Percentiles rank a stretch among this genome's conserved stretches.
Conservation (phyloP, 1,140 invertebrate species). For the Venturia canescens region DNA sequence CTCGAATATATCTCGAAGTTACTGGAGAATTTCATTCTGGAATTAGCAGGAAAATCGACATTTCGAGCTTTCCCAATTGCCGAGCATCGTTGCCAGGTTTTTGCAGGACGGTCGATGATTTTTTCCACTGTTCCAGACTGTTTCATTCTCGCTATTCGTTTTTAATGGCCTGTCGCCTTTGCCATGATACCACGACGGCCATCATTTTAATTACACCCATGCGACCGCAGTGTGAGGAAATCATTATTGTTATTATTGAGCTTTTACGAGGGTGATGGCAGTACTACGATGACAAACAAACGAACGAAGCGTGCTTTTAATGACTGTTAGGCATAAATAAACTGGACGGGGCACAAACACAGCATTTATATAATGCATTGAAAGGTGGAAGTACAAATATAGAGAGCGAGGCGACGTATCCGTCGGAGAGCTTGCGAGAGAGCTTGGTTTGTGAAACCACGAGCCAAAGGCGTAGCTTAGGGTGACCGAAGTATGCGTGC, state of each 20-base stretch:
- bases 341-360: conserved; percentile 22
- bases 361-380: not conserved
- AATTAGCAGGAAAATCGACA: too few species aligned
- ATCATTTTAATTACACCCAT: too few species aligned
- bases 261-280: not conserved
- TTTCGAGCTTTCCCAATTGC: too few species aligned
- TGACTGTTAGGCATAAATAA: conserved; percentile 38
- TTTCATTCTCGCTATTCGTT: not conserved
- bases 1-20: too few species aligned
- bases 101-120: not conserved
- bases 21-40: too few species aligned
- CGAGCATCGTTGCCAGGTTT: too few species aligned
- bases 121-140: not conserved
- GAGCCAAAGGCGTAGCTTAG: not conserved
- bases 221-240: not conserved
- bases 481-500: not conserved
- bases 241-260: conserved; percentile 3
- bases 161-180: too few species aligned
- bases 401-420: not conserved
- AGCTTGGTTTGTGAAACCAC: conserved; percentile 19
- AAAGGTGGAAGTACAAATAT: not conserved
- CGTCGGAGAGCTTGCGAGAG: not conserved
- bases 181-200: too few species aligned
- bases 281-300: not conserved
- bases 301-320: conserved; percentile 30